Evolutionary conservation across 53 echinoderm and acorn worm species (phyloP), one percentile per base, ranked within the genome.

Genomic region (Echinometra lucunter): DNA sequence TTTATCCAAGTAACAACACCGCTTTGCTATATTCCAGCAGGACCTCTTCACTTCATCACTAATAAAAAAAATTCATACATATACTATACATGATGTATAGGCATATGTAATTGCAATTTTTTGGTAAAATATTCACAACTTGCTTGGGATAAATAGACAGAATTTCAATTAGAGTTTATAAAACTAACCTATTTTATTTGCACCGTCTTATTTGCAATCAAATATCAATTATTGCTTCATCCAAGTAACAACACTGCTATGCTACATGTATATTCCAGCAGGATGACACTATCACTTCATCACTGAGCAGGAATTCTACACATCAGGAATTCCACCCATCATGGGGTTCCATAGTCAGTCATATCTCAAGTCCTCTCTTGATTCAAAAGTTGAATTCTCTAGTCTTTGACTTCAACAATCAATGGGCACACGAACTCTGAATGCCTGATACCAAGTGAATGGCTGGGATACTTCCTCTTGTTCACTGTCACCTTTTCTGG

Each of bases 341-440:
- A 27, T 49, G 27, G 5, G 45, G 85, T 27, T 28, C n/a, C 2
- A 45, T n/a, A 38, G 4, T n/a, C 27, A 83, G 47, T 83, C 85
- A 85, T 12, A 85, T 85, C n/a, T 85, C 53, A 85, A 85, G 85
- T 85, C 16, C 60, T 28, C 38, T 89, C 63, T 58, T 21, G 57
- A 89, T 89, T 40, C 2, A 6, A 89, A 92, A 92, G 57, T 80
- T 75, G 15, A 60, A 53, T 55, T 74, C n/a, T 96, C n/a, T 95
- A 98, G 66, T 98, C 98, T 13, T 89, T 96, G 19, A 99, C 99
- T 66, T 97, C 99, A 15, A 98, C 96, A 66, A 99, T 99, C 63
- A 99, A 95, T 1, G 99, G 99, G 81, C 96, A 96, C 28, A 99
- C 97, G 90, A 97, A 99, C 72, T 99, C 99, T 30, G 99, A 99